Percentiles rank a stretch among this genome's conserved stretches.
phyloP scores from a whole-genome alignment of 2,888 invertebrate species.

The Chloroclysta siterata region DNA sequence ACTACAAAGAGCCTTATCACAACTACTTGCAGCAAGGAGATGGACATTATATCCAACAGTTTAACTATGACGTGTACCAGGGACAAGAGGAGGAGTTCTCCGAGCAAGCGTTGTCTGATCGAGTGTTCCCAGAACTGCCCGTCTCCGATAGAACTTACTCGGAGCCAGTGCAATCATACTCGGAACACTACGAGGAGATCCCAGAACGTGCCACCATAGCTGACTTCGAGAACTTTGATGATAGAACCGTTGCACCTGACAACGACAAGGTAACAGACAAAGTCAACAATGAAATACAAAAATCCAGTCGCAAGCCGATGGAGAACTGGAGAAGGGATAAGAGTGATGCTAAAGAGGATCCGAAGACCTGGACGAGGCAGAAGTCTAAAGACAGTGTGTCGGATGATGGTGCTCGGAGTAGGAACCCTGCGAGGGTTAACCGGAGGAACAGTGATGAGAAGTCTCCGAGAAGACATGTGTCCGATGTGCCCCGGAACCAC shows the following conservation, averaged over 20 bases:
- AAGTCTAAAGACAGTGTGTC: conserved; percentile 64
- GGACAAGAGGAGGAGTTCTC: conserved; percentile 48
- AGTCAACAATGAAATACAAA: conserved; percentile 70
- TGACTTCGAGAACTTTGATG: conserved; percentile 23
- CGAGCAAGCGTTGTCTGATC: conserved; percentile 20
- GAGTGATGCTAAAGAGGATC: conserved; percentile 59
- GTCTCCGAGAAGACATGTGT: conserved; percentile 64
- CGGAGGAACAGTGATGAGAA: conserved; percentile 64
- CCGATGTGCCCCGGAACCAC: conserved; percentile 72
- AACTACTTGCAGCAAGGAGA: conserved; percentile 78
- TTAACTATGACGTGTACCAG: conserved; percentile 53
- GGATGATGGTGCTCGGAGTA: conserved; percentile 53
- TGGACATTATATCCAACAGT: conserved; percentile 72
- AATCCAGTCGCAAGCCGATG: conserved; percentile 57
- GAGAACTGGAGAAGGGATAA: conserved; percentile 77
- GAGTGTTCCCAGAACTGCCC: conserved; percentile 43
- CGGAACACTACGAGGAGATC: conserved; percentile 14
- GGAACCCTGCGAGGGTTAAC: conserved; percentile 53
- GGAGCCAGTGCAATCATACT: conserved; percentile 9
- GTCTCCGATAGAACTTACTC: conserved; percentile 34
- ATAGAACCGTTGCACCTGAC: conserved; percentile 26
- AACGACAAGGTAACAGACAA: conserved; percentile 54
- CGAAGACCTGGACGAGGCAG: conserved; percentile 66
- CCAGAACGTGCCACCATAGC: conserved; percentile 30
- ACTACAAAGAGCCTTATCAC: conserved; percentile 57